phyloP scores from a whole-genome alignment of 2,797 vertebrate genomes.

The Odontamblyopus rebecca region DNA sequence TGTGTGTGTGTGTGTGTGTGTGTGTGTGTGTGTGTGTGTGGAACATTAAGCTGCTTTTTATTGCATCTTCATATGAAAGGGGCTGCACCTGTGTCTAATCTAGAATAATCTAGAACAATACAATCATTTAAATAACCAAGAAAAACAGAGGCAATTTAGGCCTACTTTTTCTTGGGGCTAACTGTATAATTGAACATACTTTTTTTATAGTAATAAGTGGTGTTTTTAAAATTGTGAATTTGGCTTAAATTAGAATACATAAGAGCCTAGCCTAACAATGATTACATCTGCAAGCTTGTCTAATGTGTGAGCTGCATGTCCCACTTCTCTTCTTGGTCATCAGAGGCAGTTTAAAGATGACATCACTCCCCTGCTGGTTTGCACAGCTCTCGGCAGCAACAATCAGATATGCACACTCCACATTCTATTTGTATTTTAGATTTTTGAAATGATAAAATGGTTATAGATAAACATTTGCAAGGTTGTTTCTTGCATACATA shows the following conservation, averaged over 20 bases:
- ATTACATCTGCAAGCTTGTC: slow-evolving; percentile 30
- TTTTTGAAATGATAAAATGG: slow-evolving; percentile 34
- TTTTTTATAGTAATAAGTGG: background rate
- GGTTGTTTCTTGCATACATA: background rate
- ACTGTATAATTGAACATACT: background rate
- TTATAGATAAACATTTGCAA: background rate
- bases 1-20: slow-evolving; percentile 8
- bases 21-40: slow-evolving; percentile 11
- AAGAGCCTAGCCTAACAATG: slow-evolving; percentile 20
- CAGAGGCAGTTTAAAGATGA: slow-evolving; percentile 52
- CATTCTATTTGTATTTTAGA: slow-evolving; percentile 54
- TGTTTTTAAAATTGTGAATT: background rate
- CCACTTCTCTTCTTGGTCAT: slow-evolving; percentile 52
- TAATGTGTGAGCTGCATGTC: slow-evolving; percentile 38
- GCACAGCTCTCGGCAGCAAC: slow-evolving; percentile 16
- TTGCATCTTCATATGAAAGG: slow-evolving; percentile 57
- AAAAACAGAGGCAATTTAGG: slow-evolving; percentile 42
- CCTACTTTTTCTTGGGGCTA: background rate
- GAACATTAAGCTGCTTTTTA: slow-evolving; percentile 69
- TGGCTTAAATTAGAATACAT: slow-evolving; percentile 34
- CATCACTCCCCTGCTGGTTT: slow-evolving; percentile 42
- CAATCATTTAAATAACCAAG: slow-evolving; percentile 64
- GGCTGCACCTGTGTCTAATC: slow-evolving; percentile 60
- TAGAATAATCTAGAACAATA: slow-evolving; percentile 54
- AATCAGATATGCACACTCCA: slow-evolving; percentile 39